A percentile compares a stretch with the other conserved stretches of the same genome.
These are phyloP conservation scores for Philotrypesis tridentata DNA, from an alignment of 1,140 invertebrate genomes.

Conservation along the genomic window DNA sequence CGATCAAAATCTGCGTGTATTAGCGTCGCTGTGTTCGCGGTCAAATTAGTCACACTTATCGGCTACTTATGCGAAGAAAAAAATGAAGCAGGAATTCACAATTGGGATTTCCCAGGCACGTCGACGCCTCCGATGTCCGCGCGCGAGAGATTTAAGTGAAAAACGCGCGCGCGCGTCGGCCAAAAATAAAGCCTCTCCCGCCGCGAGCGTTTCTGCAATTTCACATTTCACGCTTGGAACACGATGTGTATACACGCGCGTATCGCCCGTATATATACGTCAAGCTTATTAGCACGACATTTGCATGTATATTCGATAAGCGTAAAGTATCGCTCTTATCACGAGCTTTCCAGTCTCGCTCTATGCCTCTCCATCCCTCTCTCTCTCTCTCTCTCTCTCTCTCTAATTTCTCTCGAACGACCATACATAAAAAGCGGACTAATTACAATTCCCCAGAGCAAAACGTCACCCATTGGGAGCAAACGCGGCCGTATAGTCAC, in stretches of 20 bases:
- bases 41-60: no score
- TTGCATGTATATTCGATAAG: neutral
- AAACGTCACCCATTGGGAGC: no score
- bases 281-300: neutral
- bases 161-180: no score
- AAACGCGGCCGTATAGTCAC: no score
- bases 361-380: neutral
- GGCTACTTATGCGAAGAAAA: no score
- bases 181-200: neutral
- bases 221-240: neutral
- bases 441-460: no score
- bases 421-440: no score
- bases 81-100: no score
- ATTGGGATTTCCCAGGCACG: neutral
- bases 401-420: neutral
- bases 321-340: neutral
- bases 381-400: neutral
- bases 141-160: neutral
- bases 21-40: neutral
- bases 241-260: no score
- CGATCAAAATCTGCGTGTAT: neutral
- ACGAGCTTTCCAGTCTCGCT: conserved; percentile 25
- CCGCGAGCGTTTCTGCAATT: neutral
- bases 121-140: neutral
- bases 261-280: neutral